phyloP scores from a whole-genome alignment of 1,140 invertebrate genomes.

The Drosophila jambulina region DNA sequence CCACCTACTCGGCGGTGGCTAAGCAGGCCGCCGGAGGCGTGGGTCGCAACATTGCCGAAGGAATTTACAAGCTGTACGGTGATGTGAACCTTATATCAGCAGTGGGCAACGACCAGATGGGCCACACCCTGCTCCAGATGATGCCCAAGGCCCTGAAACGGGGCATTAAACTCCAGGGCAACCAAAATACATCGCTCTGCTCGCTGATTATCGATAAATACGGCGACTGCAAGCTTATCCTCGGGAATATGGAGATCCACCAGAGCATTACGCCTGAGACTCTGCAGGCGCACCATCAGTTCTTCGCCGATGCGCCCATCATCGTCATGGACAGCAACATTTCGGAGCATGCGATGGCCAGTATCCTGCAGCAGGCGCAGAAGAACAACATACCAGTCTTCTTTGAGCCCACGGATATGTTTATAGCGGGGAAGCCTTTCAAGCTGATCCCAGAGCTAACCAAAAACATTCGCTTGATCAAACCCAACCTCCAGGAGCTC shows the following conservation, averaged over 20 bases:
- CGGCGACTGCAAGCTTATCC: slow-evolving; percentile 91
- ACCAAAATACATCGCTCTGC: slow-evolving; percentile 89
- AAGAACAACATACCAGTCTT: slow-evolving; percentile 89
- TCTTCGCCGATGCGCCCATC: slow-evolving; percentile 88
- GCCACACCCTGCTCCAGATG: slow-evolving; percentile 85
- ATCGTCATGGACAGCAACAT: slow-evolving; percentile 94
- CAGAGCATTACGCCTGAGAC: slow-evolving; percentile 88
- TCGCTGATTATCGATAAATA: slow-evolving; percentile 89
- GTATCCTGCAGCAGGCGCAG: slow-evolving; percentile 88
- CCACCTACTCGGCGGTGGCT: slow-evolving; percentile 89
- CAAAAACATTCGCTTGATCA: slow-evolving; percentile 87
- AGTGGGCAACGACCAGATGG: slow-evolving; percentile 90
- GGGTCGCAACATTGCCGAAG: slow-evolving; percentile 95
- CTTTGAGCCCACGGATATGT: slow-evolving; percentile 89
- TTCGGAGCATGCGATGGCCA: slow-evolving; percentile 88
- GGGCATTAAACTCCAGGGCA: slow-evolving; percentile 83
- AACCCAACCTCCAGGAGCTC: slow-evolving; percentile 91
- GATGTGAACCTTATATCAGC: slow-evolving; percentile 91
- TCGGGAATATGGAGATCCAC: slow-evolving; percentile 95
- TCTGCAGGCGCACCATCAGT: slow-evolving; percentile 86
- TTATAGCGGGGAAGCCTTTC: slow-evolving; percentile 87
- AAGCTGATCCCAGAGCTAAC: slow-evolving; percentile 53
- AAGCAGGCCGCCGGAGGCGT: slow-evolving; percentile 93
- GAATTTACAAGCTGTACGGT: slow-evolving; percentile 90
- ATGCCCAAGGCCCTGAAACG: slow-evolving; percentile 74